Evolutionary conservation across 2,113 vertebrate genomes (phyloP).

Genomic region (Vimba vimba): DNA sequence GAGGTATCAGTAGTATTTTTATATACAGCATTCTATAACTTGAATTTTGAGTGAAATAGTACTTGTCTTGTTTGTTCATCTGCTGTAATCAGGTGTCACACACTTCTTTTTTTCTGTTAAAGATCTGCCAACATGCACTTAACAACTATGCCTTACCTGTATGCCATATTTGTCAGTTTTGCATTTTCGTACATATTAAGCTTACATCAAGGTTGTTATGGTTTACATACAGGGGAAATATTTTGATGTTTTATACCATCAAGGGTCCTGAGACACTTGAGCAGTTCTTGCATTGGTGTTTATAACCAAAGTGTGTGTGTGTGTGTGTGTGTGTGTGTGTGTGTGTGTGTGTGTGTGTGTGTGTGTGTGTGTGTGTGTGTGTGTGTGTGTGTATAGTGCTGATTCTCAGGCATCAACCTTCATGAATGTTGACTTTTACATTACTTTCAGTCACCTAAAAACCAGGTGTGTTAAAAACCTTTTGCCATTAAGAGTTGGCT

Average conservation of each 20-base stretch:
- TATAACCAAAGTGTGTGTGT: slow-evolving; percentile 72
- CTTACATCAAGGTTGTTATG: slow-evolving; percentile 62
- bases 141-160: slow-evolving; percentile 73
- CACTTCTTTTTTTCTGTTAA: neutral
- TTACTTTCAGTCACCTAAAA: neutral
- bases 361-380: slow-evolving; percentile 58
- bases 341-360: slow-evolving; percentile 35
- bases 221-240: slow-evolving; percentile 44
- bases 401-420: slow-evolving; percentile 68
- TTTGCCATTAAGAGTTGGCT: neutral
- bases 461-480: neutral
- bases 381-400: slow-evolving; percentile 16
- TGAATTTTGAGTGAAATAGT: slow-evolving; percentile 1
- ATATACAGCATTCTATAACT: neutral
- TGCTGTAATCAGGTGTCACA: neutral
- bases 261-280: slow-evolving; percentile 60
- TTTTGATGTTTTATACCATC: slow-evolving; percentile 40
- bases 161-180: slow-evolving; percentile 43
- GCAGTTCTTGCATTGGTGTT: slow-evolving; percentile 60
- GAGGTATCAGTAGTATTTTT: neutral
- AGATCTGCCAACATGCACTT: slow-evolving; percentile 51
- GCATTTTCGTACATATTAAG: slow-evolving; percentile 56
- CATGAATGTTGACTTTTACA: slow-evolving; percentile 64
- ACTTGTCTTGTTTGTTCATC: neutral
- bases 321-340: neutral